A percentile compares a stretch with the other conserved stretches of the same genome.
These are phyloP conservation scores for Nematolebias whitei DNA, from an alignment of 2,113 vertebrate genomes.

Conservation along the genomic window DNA sequence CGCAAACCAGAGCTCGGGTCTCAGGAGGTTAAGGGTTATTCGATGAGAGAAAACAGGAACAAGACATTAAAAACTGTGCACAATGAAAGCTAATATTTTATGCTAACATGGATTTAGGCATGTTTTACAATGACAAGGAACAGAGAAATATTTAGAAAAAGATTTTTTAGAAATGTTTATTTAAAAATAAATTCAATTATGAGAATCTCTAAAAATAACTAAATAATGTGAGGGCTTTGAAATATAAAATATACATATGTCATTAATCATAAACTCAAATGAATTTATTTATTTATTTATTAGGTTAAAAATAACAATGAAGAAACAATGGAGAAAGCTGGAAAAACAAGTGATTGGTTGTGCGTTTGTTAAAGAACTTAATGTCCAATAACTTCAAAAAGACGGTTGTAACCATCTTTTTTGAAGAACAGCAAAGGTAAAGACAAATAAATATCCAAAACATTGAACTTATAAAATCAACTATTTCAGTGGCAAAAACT, in stretches of 20 bases:
- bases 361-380: slow-evolving; percentile 10
- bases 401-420: not conserved
- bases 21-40: too few relatives aligned
- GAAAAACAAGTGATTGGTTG: slow-evolving; percentile 12
- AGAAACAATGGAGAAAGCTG: slow-evolving; percentile 19
- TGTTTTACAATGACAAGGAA: not conserved
- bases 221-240: slow-evolving; percentile 30
- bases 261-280: slow-evolving; percentile 39
- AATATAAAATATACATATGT: slow-evolving; percentile 35
- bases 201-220: slow-evolving; percentile 32
- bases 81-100: not conserved
- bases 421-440: not conserved
- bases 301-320: slow-evolving; percentile 19
- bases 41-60: too few relatives aligned
- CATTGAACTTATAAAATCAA: not conserved
- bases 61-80: too few relatives aligned
- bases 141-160: slow-evolving; percentile 24
- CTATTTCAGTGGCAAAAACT: not conserved
- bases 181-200: too few relatives aligned
- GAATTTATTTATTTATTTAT: not conserved
- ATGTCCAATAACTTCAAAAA: not conserved
- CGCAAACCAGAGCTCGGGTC: too few relatives aligned
- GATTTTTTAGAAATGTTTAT: slow-evolving; percentile 31
- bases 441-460: not conserved
- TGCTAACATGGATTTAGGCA: not conserved